phyloP scores from a whole-genome alignment of 2,797 vertebrate genomes.

The Poeciliopsis infans region DNA sequence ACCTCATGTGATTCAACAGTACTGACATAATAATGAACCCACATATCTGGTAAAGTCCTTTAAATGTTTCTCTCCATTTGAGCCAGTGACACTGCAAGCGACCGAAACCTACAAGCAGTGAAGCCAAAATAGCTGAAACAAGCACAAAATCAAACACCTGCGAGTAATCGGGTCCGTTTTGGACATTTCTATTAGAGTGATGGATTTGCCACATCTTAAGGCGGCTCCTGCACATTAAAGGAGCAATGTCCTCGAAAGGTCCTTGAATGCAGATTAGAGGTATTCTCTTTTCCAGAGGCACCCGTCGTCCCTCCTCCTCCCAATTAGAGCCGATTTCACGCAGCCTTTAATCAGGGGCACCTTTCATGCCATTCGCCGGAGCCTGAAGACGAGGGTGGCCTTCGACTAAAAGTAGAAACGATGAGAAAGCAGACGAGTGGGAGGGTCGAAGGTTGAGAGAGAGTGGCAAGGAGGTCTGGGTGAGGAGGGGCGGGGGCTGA shows the following conservation, averaged over 20 bases:
- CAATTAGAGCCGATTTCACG: constrained; percentile 28
- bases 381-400: constrained; percentile 53
- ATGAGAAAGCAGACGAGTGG: constrained; percentile 49
- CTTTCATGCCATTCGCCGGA: constrained; percentile 26
- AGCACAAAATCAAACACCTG: not conserved
- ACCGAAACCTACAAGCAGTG: not conserved
- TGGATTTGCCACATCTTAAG: not conserved
- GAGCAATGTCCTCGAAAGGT: not conserved
- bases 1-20: not conserved
- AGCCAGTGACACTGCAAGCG: not conserved
- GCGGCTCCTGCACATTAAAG: not conserved
- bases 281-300: not conserved
- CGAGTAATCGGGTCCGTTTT: not conserved
- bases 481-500: constrained; percentile 5
- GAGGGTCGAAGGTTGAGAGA: constrained; percentile 40
- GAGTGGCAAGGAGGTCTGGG: constrained; percentile 38
- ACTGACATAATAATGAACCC: not conserved
- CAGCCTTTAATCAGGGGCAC: constrained; percentile 69
- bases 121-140: not conserved
- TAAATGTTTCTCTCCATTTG: not conserved
- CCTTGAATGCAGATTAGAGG: constrained; percentile 9
- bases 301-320: constrained; percentile 29
- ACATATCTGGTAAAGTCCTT: not conserved
- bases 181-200: not conserved
- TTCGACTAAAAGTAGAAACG: constrained; percentile 43